These are phyloP conservation scores for Haplotaxodon microlepis DNA, from an alignment of 2,113 vertebrate species.

Conservation along the genomic window DNA sequence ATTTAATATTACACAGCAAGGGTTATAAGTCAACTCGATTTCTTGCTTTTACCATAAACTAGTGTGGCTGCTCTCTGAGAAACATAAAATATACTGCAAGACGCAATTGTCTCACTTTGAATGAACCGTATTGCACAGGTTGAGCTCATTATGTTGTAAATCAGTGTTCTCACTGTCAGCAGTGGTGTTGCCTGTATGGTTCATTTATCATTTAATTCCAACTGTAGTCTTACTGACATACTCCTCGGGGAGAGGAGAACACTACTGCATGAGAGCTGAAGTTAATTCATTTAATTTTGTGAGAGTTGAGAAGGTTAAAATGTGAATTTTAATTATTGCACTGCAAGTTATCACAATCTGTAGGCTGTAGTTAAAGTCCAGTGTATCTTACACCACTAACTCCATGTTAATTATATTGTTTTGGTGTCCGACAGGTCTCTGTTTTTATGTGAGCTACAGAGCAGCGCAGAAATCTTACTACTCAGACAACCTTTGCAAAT, in stretches of 20 bases:
- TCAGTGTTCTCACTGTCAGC: constrained; percentile 1
- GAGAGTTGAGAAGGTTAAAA: not conserved
- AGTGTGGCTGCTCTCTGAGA: not conserved
- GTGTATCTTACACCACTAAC: not conserved
- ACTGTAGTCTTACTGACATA: not conserved
- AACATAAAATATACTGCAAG: constrained; percentile 1
- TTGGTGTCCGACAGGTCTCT: not conserved
- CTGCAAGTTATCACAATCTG: not conserved
- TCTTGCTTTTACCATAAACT: not conserved
- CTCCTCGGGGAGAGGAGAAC: not conserved
- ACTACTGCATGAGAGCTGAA: not conserved
- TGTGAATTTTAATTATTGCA: not conserved
- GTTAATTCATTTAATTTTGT: not conserved
- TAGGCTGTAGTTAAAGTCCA: not conserved
- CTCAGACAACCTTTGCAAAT: not conserved
- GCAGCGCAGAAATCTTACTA: not conserved
- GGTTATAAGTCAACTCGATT: not conserved
- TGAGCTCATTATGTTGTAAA: constrained; percentile 40
- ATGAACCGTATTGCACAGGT: constrained; percentile 10
- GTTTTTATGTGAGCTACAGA: not conserved
- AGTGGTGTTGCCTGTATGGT: not conserved
- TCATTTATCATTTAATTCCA: constrained; percentile 20
- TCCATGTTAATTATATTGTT: not conserved
- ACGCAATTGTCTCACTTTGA: constrained; percentile 30
- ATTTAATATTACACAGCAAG: not conserved